Evolutionary conservation across 2,888 invertebrate genomes (phyloP), one percentile per base, ranked within the genome.

Genomic region (Endotricha flammealis): DNA sequence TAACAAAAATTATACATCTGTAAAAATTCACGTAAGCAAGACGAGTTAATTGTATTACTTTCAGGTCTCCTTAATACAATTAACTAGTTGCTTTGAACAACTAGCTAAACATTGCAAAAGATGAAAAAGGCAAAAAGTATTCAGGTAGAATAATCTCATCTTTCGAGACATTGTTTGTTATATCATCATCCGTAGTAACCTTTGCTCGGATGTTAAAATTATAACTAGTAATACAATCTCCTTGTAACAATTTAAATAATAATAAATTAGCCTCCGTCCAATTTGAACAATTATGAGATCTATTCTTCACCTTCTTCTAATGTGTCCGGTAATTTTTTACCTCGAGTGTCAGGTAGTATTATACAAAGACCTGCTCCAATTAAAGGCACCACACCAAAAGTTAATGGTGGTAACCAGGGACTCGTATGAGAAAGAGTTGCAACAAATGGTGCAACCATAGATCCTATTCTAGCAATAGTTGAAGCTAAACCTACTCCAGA

Each of bases 401-500:
- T 87, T 8, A 92, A 54, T 0, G 95, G 92, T 1, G 95, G 93
- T 9, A 93, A 57, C 90, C 90, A 92, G 0, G 74, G 61, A 37
- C 79, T 74, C 1, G 89, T 78, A 20, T 76, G 66, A 11, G 78
- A 81, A 46, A 94, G 64, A n/a, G 91, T 89, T 1, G 93, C 92
- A 1, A 96, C 90, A 55, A 94, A 94, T 0, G 96, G 96, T 0
- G 96, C 95, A 2, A 92, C 53, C 88, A 96, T 94, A 0, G 95
- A 95, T 4, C 97, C 97, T 39, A 96, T 78, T 55, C 96, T 89
- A 0, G 96, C 96, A 41, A 92, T 90, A 83, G 95, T 94, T 0
- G 96, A 96, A 14, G 95, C 92, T 2, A 93, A 85, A 0, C 97
- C 97, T 37, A 97, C 91, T 0, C 95, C 96, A 24, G 93, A 91